Conservation (phyloP, 2,113 vertebrate species). For the Aptenodytes patagonicus region DNA sequence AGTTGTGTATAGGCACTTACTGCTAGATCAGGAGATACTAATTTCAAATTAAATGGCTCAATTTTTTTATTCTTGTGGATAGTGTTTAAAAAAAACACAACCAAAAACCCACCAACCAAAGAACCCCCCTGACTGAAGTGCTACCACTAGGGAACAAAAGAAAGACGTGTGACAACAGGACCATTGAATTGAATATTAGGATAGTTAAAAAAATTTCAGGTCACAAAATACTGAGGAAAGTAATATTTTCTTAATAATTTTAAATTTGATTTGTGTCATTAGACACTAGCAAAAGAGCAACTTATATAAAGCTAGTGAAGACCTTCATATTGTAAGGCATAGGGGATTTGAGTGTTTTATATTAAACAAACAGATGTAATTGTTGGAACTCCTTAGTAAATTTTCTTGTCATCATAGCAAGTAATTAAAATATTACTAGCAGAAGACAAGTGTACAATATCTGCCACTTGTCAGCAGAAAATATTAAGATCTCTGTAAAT, state of each 20-base stretch:
- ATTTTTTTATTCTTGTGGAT: neutral
- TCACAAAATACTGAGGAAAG: neutral
- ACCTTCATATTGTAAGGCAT: neutral
- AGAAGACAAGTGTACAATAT: no score
- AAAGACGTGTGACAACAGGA: neutral
- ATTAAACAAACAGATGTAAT: conserved; percentile 1
- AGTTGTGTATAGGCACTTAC: neutral
- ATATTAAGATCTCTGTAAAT: neutral
- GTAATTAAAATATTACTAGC: neutral
- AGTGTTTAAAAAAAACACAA: neutral
- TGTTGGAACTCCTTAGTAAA: neutral
- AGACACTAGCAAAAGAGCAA: neutral
- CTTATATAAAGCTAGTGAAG: neutral
- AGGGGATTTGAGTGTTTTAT: neutral
- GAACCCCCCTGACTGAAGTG: neutral
- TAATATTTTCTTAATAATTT: neutral
- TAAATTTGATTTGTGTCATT: neutral
- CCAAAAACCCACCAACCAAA: neutral
- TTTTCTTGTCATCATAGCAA: neutral
- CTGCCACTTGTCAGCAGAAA: neutral
- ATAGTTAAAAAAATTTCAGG: neutral
- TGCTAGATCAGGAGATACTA: neutral
- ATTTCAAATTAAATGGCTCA: neutral
- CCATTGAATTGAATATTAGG: neutral
- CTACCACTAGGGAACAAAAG: neutral